These are phyloP conservation scores for Notechis scutatus DNA, from an alignment of 2,113 vertebrate species.

Conservation along the genomic window DNA sequence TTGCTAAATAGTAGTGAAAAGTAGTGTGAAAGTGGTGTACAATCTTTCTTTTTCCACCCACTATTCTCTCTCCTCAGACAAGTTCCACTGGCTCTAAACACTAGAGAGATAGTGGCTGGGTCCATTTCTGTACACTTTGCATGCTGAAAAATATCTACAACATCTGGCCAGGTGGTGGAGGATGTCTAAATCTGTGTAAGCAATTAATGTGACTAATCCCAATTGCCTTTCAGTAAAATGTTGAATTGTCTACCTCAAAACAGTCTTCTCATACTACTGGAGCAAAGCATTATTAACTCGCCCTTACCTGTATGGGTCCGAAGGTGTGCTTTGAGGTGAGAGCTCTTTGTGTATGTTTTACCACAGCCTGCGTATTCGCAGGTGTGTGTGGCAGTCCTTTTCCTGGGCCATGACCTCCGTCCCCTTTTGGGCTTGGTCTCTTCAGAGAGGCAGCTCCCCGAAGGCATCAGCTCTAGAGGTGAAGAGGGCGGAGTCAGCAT, in stretches of 20 bases:
- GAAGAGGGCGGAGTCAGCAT: constrained; percentile 65
- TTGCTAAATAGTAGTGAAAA: not conserved
- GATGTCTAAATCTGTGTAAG: not conserved
- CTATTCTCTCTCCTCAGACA: not conserved
- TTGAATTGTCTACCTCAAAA: not conserved
- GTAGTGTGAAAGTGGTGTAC: not conserved
- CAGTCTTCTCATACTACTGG: not conserved
- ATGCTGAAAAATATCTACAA: not conserved
- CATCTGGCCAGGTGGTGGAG: not conserved
- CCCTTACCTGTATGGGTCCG: constrained; percentile 94
- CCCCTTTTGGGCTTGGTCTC: constrained; percentile 95
- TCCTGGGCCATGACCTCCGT: constrained; percentile 92
- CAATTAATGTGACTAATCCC: not conserved
- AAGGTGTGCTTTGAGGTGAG: constrained; percentile 96
- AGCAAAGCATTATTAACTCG: not conserved
- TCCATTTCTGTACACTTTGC: not conserved
- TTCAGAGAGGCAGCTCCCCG: constrained; percentile 80
- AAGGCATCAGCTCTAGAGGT: constrained; percentile 82
- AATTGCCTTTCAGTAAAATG: not conserved
- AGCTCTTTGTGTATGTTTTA: constrained; percentile 99
- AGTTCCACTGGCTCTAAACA: not conserved
- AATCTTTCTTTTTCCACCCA: not conserved
- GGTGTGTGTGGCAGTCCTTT: constrained; percentile 92
- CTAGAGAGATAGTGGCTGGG: not conserved
- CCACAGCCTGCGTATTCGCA: constrained; percentile 95